phyloP scores from a whole-genome alignment of 1,140 invertebrate genomes.

The Paraescarpia echinospica region DNA sequence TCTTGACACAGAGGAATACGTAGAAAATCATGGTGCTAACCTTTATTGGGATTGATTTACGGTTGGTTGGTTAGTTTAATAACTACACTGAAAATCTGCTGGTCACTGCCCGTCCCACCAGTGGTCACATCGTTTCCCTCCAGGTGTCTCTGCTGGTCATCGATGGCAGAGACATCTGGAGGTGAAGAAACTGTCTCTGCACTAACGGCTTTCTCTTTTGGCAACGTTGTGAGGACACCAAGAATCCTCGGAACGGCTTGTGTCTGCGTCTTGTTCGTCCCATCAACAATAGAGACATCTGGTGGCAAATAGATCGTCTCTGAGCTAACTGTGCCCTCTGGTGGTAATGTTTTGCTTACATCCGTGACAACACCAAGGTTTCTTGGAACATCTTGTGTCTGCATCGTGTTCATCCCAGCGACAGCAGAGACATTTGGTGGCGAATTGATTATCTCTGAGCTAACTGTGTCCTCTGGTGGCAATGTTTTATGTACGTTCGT shows the following conservation, averaged over 20 bases:
- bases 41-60: not conserved
- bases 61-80: not conserved
- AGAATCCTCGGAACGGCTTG: no score
- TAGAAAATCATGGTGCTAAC: not conserved
- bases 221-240: no score
- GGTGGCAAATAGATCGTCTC: not conserved
- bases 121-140: not conserved
- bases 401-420: no score
- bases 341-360: no score
- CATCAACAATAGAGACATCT: no score
- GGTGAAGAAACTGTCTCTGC: not conserved
- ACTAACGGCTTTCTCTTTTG: not conserved
- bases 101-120: not conserved
- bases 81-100: not conserved
- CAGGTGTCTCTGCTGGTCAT: not conserved
- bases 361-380: no score
- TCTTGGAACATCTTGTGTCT: no score
- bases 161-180: not conserved
- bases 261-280: no score
- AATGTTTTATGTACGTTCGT: no score
- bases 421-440: no score
- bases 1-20: not conserved
- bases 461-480: not conserved
- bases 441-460: not conserved
- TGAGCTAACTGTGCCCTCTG: not conserved